These are phyloP conservation scores for Sitophilus oryzae DNA, from an alignment of 1,140 invertebrate genomes.

Conservation along the genomic window DNA sequence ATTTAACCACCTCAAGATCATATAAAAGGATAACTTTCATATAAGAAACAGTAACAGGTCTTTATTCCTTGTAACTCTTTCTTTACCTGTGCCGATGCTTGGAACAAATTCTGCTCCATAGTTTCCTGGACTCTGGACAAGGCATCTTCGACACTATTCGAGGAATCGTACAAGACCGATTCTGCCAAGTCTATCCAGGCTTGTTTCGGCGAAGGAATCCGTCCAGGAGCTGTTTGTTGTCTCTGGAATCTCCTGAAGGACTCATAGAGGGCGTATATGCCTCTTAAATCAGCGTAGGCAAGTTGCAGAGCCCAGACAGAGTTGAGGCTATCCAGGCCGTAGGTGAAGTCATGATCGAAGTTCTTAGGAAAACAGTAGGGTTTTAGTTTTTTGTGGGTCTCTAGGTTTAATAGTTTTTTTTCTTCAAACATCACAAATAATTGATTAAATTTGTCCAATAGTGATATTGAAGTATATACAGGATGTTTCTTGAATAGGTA, in stretches of 20 bases:
- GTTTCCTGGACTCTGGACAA: slow-evolving; percentile 50
- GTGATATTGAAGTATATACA: no score
- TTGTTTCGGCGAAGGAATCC: slow-evolving; percentile 46
- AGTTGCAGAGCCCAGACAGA: slow-evolving; percentile 54
- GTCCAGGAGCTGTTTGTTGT: slow-evolving; percentile 45
- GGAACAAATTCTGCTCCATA: slow-evolving; percentile 55
- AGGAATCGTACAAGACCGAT: slow-evolving; percentile 53
- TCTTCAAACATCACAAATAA: no score
- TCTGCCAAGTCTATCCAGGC: slow-evolving; percentile 60
- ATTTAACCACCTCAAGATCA: no score
- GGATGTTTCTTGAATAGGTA: no score
- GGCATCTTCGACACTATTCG: slow-evolving; percentile 47
- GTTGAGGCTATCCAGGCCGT: slow-evolving; percentile 43
- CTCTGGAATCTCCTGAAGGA: slow-evolving; percentile 53
- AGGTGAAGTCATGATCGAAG: slow-evolving; percentile 31
- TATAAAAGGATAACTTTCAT: no score
- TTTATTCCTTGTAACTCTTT: no score
- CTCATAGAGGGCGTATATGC: slow-evolving; percentile 54
- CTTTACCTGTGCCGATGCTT: slow-evolving; percentile 57
- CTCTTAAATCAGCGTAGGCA: slow-evolving; percentile 48
- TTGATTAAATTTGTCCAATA: no score
- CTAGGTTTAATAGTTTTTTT: no score
- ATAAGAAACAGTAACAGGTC: no score
- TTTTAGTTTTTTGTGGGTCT: not conserved
- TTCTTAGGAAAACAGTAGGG: slow-evolving; percentile 2